Conservation (phyloP, 2,797 vertebrate species). For the Intellagama lesueurii region DNA sequence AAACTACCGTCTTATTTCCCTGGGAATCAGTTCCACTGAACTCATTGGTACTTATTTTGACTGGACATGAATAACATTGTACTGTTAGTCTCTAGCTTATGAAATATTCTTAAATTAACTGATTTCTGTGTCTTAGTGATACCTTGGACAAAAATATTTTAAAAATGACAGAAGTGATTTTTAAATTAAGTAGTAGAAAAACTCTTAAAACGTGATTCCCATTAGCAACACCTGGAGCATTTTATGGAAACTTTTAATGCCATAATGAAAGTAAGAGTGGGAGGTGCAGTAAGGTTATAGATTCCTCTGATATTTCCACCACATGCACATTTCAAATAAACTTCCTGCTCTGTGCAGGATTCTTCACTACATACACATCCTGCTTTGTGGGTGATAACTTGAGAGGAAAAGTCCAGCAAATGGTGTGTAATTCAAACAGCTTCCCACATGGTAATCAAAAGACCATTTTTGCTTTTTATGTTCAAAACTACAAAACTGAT, state of each 20-base stretch:
- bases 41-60: not conserved
- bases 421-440: too few relatives aligned
- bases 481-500: not conserved
- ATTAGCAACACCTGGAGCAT: not conserved
- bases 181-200: not conserved
- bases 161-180: not conserved
- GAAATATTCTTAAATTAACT: not conserved
- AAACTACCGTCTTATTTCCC: not conserved
- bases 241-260: not conserved
- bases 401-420: too few relatives aligned
- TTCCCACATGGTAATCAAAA: not conserved
- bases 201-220: too few relatives aligned
- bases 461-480: not conserved
- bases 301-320: not conserved
- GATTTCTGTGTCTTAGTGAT: not conserved
- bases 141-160: not conserved
- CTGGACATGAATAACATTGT: not conserved
- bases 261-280: not conserved
- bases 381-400: too few relatives aligned
- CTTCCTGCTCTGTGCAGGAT: too few relatives aligned
- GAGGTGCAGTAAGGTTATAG: not conserved
- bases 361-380: too few relatives aligned
- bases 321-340: too few relatives aligned
- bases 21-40: not conserved
- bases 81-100: not conserved